phyloP scores from a whole-genome alignment of 2,888 invertebrate species.

The Limnephilus lunatus region DNA sequence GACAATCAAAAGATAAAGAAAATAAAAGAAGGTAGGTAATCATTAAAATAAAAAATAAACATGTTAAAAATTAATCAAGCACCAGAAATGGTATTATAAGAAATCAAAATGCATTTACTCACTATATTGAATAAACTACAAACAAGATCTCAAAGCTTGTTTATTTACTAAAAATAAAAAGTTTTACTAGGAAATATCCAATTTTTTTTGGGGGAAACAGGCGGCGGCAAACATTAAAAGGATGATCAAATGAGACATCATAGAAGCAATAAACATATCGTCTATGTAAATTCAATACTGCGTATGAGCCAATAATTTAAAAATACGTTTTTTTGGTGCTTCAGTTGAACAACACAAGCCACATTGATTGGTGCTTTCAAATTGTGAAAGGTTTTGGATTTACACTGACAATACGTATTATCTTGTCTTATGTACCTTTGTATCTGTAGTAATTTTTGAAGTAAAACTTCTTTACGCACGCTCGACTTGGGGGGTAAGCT shows the following conservation, averaged over 20 bases:
- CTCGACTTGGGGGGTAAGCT: too few species aligned
- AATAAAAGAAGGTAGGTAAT: background rate
- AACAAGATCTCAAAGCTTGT: background rate
- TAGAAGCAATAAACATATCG: background rate
- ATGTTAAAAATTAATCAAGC: slow-evolving; percentile 21
- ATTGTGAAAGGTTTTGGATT: too few species aligned
- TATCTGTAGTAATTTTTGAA: background rate
- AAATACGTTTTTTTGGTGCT: too few species aligned
- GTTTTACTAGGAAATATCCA: background rate
- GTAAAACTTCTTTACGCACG: too few species aligned
- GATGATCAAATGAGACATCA: background rate
- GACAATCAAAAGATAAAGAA: background rate
- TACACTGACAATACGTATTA: background rate
- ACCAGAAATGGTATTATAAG: slow-evolving; percentile 18
- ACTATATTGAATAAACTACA: slow-evolving; percentile 10
- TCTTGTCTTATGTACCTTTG: background rate
- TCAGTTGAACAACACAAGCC: too few species aligned
- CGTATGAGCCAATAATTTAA: too few species aligned
- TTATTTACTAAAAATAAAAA: background rate
- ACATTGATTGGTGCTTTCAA: too few species aligned
- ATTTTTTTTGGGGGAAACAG: background rate
- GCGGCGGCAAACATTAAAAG: background rate
- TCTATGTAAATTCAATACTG: too few species aligned
- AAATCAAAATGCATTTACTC: slow-evolving; percentile 21
- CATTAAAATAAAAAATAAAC: background rate